Conservation (phyloP, 2,797 vertebrate species). For the Todus mexicanus region DNA sequence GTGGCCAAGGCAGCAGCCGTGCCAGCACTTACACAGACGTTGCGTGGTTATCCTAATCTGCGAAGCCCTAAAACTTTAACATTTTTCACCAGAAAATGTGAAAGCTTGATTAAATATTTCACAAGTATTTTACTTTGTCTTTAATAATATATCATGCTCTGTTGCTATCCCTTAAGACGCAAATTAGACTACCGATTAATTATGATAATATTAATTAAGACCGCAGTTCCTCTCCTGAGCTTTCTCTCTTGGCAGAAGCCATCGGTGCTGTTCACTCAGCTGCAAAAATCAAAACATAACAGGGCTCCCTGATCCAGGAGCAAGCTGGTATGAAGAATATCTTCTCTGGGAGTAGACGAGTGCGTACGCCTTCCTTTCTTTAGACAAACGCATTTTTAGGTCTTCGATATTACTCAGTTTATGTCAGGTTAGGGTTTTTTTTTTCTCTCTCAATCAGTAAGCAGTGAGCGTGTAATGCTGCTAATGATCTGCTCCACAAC, state of each 20-base stretch:
- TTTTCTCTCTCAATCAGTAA: background rate
- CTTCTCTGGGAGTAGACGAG: background rate
- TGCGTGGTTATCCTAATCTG: background rate
- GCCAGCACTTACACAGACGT: background rate
- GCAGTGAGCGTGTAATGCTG: background rate
- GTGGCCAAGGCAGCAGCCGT: too few species aligned
- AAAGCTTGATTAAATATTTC: background rate
- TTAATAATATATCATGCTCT: background rate
- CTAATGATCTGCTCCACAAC: background rate
- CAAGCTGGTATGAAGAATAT: background rate
- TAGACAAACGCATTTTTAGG: background rate
- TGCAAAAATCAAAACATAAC: constrained; percentile 5
- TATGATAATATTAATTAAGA: background rate
- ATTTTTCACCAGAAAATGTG: background rate
- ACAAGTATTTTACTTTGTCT: background rate
- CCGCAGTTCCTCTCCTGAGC: background rate
- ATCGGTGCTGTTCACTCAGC: background rate
- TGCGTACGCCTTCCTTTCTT: background rate
- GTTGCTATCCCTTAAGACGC: background rate
- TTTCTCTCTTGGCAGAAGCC: background rate
- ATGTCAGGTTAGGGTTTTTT: background rate
- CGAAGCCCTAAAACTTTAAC: background rate
- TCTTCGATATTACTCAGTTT: background rate
- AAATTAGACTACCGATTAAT: background rate
- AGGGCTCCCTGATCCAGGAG: background rate